These are phyloP conservation scores for Campoplex capitator DNA, from an alignment of 2,888 invertebrate genomes.

Conservation along the genomic window DNA sequence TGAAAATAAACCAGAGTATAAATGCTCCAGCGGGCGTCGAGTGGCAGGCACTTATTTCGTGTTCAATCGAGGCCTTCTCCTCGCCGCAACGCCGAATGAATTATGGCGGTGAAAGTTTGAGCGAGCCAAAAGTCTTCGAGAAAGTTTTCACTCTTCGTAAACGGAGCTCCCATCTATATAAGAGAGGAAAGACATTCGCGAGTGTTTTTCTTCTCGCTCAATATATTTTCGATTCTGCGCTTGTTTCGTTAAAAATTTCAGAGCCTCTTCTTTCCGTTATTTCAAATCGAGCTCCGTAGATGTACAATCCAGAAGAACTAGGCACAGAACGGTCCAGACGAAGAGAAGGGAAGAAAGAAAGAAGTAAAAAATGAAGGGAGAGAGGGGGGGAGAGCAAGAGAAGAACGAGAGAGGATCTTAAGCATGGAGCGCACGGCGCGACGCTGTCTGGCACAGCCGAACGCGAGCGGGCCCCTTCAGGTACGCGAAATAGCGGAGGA, in stretches of 20 bases:
- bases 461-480: conserved; percentile 73
- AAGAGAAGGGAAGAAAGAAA: conserved; percentile 34
- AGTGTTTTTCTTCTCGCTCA: conserved; percentile 31
- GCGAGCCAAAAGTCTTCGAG: conserved; percentile 63
- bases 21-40: conserved; percentile 25
- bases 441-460: conserved; percentile 79
- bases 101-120: conserved; percentile 78
- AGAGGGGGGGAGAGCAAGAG: conserved; percentile 9
- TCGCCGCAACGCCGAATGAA: conserved; percentile 71
- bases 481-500: conserved; percentile 40
- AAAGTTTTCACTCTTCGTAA: conserved; percentile 44
- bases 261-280: background rate
- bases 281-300: background rate
- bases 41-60: conserved; percentile 56
- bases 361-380: background rate
- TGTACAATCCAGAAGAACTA: conserved; percentile 22
- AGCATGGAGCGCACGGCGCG: conserved; percentile 75
- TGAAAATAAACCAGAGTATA: conserved; percentile 32
- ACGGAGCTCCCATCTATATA: background rate
- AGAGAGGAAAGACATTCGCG: conserved; percentile 24
- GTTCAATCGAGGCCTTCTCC: conserved; percentile 26
- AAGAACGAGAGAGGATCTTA: conserved; percentile 58
- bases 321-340: conserved; percentile 23
- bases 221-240: conserved; percentile 35
- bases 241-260: conserved; percentile 21